phyloP scores from a whole-genome alignment of 2,113 vertebrate species.

The Aepyceros melampus region DNA sequence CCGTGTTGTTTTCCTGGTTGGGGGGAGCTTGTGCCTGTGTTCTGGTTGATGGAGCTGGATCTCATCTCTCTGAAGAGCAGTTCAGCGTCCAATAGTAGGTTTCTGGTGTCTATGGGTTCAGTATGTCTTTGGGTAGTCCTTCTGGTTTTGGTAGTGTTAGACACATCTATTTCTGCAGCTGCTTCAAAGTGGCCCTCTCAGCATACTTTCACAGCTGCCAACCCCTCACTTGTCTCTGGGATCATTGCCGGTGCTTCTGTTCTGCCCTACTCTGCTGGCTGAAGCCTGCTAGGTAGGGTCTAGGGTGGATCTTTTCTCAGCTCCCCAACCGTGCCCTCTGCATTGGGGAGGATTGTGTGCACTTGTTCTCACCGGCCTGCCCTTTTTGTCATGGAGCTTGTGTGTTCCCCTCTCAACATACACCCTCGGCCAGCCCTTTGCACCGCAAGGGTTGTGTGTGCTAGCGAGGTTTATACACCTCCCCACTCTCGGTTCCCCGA shows the following conservation, averaged over 20 bases:
- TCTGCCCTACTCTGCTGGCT: background rate
- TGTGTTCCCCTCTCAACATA: background rate
- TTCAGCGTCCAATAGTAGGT: background rate
- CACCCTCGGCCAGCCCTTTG: fast-evolving
- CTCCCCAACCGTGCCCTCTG: background rate
- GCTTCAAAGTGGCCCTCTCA: background rate
- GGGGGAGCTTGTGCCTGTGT: background rate
- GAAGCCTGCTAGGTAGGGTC: background rate
- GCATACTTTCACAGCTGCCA: background rate
- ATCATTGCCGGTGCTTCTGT: background rate
- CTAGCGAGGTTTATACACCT: background rate
- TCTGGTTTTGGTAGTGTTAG: background rate
- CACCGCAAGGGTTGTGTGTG: background rate
- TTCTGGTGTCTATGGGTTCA: background rate
- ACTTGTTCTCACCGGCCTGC: background rate
- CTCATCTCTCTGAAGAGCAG: background rate
- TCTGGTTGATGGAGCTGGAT: background rate
- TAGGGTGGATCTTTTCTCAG: background rate
- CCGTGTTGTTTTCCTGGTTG: background rate
- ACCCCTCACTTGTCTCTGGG: background rate
- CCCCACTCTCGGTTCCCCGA: background rate
- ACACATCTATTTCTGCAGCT: background rate
- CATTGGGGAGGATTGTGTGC: background rate
- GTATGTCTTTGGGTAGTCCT: background rate
- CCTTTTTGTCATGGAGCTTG: background rate